Base-by-base conservation (phyloP, 2,797 vertebrate species). In the Hippocampus kuda region DNA sequence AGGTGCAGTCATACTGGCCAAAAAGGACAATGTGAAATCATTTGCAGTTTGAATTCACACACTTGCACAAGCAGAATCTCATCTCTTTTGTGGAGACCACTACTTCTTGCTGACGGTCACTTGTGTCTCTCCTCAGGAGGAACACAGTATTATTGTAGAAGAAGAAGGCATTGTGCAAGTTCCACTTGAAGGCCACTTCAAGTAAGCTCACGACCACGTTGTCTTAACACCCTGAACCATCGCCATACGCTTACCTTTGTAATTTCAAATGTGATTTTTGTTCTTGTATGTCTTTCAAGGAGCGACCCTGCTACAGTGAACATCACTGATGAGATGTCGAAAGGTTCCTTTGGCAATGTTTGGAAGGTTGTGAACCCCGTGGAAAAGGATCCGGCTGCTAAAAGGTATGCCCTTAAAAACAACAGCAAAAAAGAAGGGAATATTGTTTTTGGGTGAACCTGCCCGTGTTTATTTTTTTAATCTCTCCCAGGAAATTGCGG, bases 281-380 rank as follows among this genome's bases (percentile, higher is more conserved):
- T 54, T 66, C 18, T 22, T 68, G 3, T 57, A 11, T 57, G 27
- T 70, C 66, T 77, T 9, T 88, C 63, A 69, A 91, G 89, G 88
- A 75, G 83, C 73, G 97, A 99, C 79, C 97, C 96, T 38, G 94
- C 96, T 68, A 93, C 94, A 18, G 95, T 99, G 79, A 99, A 99
- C 88, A 98, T 99, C 89, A 94, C 97, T 48, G 95, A 99, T 76
- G 97, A 99, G 89, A 98, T 99, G 96, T 93, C 95, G 73, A 99
- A 98, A 93, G 94, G 96, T 38, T 94, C 95, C 51, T 92, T 92
- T 24, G 91, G 91, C 66, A 88, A 77, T 57, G 93, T 94, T 71
- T 99, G 96, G 95, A 98, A 95, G 88, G 93, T 92, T 20, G 87
- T 98, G 71, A 91, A 72, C 74, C 92, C 94, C 0, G 90, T 90